Evolutionary conservation across 2,797 vertebrate genomes (phyloP), one percentile per base, ranked within the genome.

Genomic region (Helostoma temminkii): DNA sequence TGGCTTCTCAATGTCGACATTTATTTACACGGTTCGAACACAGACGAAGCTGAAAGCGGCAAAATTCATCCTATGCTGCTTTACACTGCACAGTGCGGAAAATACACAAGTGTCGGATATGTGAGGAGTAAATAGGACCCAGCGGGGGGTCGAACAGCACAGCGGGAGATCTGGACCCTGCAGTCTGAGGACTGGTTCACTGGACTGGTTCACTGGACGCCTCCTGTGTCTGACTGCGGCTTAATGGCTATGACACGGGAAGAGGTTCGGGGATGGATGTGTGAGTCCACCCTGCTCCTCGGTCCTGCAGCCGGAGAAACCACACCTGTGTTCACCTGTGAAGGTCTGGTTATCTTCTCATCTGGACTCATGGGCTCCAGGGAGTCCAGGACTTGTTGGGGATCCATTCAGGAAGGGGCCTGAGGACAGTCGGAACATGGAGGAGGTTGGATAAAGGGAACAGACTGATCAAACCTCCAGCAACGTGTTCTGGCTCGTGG

Each of bases 1-100:
- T 87, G 81, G 83, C 81, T 82, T 84, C 68, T 85, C 41, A 46
- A 60, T 9, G 65, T 81, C 30, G 39, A 78, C 22, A 5, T 66
- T 58, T 66, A 85, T 84, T 70, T 69, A 85, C 82, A 83, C 10
- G 28, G 55, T 60, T 49, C n/a, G 71, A 28, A 80, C 54, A 73
- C 46, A 66, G 43, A 82, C 47, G 2, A 18, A 69, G 67, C 67
- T 43, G 42, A n/a, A 75, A 66, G 76, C 69, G 26, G 55, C 45
- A 25, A 47, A 2, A 30, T 43, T 65, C 42, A 39, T 66, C 54
- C 47, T 54, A 39, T 22, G 61, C 60, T 61, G 71, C 60, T 65
- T 74, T 52, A 70, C 50, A 54, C 25, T 53, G 67, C 72, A 80
- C 71, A 63, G 64, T 36, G 74, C 50, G 54, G 26, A 62, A 65